Conservation (phyloP, 2,888 invertebrate species). For the Ophonus ardosiacus region DNA sequence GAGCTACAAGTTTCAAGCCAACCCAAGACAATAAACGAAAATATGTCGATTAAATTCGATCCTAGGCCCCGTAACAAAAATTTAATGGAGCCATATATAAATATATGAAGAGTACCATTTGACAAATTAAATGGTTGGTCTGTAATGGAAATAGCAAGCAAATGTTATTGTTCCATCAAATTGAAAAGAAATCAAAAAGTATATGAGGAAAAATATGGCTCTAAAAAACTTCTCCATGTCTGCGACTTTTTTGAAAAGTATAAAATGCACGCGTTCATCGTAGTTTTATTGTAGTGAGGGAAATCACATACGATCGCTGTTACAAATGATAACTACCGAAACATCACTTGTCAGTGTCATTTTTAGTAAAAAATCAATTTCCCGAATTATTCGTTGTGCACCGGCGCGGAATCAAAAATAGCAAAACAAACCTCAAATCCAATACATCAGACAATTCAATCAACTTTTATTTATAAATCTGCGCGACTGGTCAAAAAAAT, state of each 20-base stretch:
- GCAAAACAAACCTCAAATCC: constrained; percentile 45
- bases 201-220: background rate
- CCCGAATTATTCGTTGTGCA: constrained; percentile 29
- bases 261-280: background rate
- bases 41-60: no score
- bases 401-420: constrained; percentile 25
- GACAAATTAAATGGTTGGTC: background rate
- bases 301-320: background rate
- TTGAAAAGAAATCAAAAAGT: background rate
- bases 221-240: background rate
- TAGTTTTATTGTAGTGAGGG: background rate
- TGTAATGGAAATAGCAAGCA: background rate
- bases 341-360: constrained; percentile 8
- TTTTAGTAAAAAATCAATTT: constrained; percentile 36
- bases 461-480: constrained; percentile 59
- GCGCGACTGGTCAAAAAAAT: constrained; percentile 49
- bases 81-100: background rate
- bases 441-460: constrained; percentile 54
- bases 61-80: background rate
- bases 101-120: background rate
- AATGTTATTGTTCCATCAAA: background rate
- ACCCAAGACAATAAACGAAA: no score
- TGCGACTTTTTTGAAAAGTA: background rate
- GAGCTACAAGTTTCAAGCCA: no score
- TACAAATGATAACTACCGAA: constrained; percentile 31